Evolutionary conservation across 2,888 invertebrate species (phyloP), one percentile per base, ranked within the genome.

Genomic region (Diarsia brunnea): DNA sequence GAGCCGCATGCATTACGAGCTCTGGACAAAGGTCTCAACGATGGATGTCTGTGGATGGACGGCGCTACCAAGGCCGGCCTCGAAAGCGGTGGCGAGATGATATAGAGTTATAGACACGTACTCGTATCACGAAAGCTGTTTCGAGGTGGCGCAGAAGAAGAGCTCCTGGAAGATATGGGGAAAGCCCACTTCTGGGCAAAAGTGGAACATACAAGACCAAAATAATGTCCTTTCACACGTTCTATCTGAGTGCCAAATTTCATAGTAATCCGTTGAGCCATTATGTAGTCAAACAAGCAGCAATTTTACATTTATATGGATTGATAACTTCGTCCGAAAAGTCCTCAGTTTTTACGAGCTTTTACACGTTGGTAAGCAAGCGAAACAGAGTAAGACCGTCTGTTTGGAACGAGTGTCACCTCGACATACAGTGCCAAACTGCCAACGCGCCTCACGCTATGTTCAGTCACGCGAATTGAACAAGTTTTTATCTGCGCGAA

Each of bases 391-490:
- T 75, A 49, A 78, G 70, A 83, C 61, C 45, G 75, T 84, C 73
- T 86, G 80, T 71, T 64, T 75, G 58, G 64, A 68, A 63, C 58
- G 64, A 63, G 63, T 55, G 69, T 66, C 73, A 65, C 43, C 53
- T 31, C 63, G 55, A 21, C 66, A 69, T 21, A 38, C 31, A 72
- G 69, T 63, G 63, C 38, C 63, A 69, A 69, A n/a, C n/a, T n/a
- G n/a, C n/a, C n/a, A n/a, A n/a, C 73, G 64, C 45, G 38, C 21
- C 55, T 65, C 84, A 86, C 70, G 87, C 84, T 49, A 84, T 53
- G 69, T 38, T 71, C 43, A 47, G 73, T 78, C 87, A 86, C 81
- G 87, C 87, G 73, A 86, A 61, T 67, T 49, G 24, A 61, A 66
- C 51, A 76, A 72, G 63, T 76, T 76, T 72, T 71, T 85, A 69